Percentiles rank a stretch among this genome's conserved stretches.
phyloP scores from a whole-genome alignment of 2,797 vertebrate genomes.

The Enoplosus armatus region DNA sequence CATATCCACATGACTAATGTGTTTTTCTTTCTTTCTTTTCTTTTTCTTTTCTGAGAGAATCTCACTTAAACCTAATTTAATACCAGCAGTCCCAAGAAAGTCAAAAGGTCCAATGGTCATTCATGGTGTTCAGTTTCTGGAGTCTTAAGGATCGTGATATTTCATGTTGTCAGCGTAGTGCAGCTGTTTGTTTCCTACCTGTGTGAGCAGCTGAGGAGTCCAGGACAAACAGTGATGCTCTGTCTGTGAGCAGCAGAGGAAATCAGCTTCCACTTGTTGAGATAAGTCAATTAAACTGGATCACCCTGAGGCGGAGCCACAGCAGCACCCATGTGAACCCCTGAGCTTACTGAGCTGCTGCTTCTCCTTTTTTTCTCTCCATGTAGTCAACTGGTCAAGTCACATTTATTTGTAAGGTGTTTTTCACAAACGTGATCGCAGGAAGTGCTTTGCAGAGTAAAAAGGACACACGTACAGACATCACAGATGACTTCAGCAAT shows the following conservation, averaged over 20 bases:
- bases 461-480: background rate
- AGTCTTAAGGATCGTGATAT: background rate
- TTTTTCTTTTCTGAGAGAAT: background rate
- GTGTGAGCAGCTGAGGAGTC: conserved; percentile 45
- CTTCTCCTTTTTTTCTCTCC: background rate
- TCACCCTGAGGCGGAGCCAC: conserved; percentile 64
- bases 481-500: background rate
- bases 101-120: background rate
- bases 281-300: conserved; percentile 77
- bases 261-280: conserved; percentile 52
- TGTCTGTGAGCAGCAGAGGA: conserved; percentile 43
- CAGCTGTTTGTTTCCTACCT: conserved; percentile 64
- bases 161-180: background rate
- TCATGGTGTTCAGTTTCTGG: background rate
- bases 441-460: background rate
- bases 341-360: conserved; percentile 17
- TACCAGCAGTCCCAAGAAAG: background rate
- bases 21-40: too few relatives aligned
- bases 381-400: background rate
- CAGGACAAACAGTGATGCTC: conserved; percentile 43
- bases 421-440: background rate
- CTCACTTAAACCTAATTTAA: background rate
- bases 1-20: background rate
- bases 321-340: conserved; percentile 29
- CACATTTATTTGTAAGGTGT: conserved; percentile 7